These are phyloP conservation scores for Tetragonula clypearis DNA, from an alignment of 1,140 invertebrate genomes.

Conservation along the genomic window DNA sequence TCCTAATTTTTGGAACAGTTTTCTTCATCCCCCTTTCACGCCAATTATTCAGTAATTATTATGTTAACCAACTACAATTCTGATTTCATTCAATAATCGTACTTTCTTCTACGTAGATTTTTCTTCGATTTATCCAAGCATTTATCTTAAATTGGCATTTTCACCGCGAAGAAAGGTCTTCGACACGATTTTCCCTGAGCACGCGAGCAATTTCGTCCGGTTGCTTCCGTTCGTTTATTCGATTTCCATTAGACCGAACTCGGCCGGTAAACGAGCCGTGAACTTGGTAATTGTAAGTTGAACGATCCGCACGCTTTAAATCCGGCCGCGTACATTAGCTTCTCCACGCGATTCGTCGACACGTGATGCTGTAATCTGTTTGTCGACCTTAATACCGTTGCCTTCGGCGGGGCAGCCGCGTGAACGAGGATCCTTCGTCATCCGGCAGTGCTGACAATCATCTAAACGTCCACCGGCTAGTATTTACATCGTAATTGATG, in stretches of 20 bases:
- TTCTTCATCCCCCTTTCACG: background rate
- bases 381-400: slow-evolving; percentile 54
- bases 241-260: slow-evolving; percentile 51
- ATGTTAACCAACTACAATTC: background rate
- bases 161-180: background rate
- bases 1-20: too few species aligned
- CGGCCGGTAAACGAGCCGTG: slow-evolving; percentile 61
- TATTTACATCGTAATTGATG: background rate
- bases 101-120: background rate
- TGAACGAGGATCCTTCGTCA: background rate
- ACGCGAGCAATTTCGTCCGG: slow-evolving; percentile 11
- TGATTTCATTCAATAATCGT: too few species aligned
- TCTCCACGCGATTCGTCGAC: slow-evolving; percentile 40
- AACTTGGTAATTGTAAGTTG: slow-evolving; percentile 65
- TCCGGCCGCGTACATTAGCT: slow-evolving; percentile 15
- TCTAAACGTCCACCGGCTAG: background rate
- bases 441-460: background rate
- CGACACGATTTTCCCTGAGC: slow-evolving; percentile 26
- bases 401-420: background rate
- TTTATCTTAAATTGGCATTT: background rate
- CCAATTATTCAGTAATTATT: background rate
- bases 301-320: slow-evolving; percentile 53
- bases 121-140: background rate
- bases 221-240: slow-evolving; percentile 49
- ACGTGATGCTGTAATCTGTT: slow-evolving; percentile 56